Evolutionary conservation across 37 sponge, comb jelly and placozoan genomes (phyloP).

Genomic region (Mnemiopsis leidyi): DNA sequence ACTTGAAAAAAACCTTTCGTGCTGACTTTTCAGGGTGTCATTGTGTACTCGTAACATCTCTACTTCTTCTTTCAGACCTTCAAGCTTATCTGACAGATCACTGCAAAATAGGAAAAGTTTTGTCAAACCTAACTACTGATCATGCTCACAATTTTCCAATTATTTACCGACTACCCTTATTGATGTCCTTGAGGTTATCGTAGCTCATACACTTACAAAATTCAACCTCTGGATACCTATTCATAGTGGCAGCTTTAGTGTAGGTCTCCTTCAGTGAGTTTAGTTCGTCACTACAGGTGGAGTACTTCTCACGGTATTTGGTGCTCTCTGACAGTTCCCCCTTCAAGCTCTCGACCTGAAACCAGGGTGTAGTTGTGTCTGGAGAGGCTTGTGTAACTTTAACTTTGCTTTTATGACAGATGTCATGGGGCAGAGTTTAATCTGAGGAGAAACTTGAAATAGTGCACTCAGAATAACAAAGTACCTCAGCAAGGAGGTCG

Average conservation of each 20-base stretch:
- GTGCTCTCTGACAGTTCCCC: not conserved
- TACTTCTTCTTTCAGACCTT: constrained; percentile 44
- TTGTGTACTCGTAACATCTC: constrained; percentile 15
- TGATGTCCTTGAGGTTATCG: no score
- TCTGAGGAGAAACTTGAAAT: not conserved
- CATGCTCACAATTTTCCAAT: no score
- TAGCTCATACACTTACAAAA: no score
- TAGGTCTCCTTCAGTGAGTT: not conserved
- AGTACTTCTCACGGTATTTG: constrained; percentile 10
- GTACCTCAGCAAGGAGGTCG: constrained; percentile 13
- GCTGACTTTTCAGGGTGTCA: constrained; percentile 35
- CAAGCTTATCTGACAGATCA: constrained; percentile 37
- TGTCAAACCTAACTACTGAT: no score
- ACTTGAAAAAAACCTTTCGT: constrained; percentile 17
- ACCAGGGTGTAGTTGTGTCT: no score
- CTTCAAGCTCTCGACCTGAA: constrained; percentile 18
- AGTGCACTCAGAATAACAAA: not conserved
- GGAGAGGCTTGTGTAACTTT: no score
- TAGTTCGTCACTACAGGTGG: not conserved
- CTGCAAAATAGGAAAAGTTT: no score
- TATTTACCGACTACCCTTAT: no score
- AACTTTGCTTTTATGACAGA: no score
- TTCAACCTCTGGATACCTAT: constrained; percentile 2
- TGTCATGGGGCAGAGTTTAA: no score
- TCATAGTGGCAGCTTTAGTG: not conserved